Conservation (phyloP, 2,888 invertebrate species). For the Cyaniris semiargus region DNA sequence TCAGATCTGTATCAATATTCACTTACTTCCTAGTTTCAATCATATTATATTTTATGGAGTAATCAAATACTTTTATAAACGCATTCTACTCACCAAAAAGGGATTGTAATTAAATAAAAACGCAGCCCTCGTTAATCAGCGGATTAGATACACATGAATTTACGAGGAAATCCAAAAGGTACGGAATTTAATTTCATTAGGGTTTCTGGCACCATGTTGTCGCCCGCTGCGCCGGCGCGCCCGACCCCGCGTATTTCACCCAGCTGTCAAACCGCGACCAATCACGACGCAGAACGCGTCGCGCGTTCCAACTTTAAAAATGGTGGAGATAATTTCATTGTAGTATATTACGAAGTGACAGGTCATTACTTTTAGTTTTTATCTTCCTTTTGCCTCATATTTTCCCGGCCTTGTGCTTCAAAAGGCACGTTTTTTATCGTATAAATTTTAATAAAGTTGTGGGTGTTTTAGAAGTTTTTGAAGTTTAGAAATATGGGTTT, state of each 20-base stretch:
- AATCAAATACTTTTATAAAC: conserved; percentile 60
- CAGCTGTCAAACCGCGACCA: conserved; percentile 75
- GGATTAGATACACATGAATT: conserved; percentile 75
- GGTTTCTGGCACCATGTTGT: conserved; percentile 75
- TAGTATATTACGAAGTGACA: conserved; percentile 80
- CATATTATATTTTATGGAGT: neutral
- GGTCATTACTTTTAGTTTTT: conserved; percentile 77
- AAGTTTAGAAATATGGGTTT: conserved; percentile 10
- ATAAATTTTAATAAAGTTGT: conserved; percentile 23
- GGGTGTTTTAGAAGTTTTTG: conserved; percentile 10
- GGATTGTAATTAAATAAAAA: conserved; percentile 50
- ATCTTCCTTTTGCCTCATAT: conserved; percentile 68
- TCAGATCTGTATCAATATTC: too few species aligned
- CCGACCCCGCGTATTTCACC: conserved; percentile 67
- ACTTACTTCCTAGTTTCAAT: neutral
- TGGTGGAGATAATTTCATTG: conserved; percentile 80
- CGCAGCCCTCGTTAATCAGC: conserved; percentile 74
- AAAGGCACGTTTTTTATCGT: conserved; percentile 12
- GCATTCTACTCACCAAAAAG: neutral
- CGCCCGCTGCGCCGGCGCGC: conserved; percentile 72
- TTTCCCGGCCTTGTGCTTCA: conserved; percentile 48
- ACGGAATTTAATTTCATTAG: conserved; percentile 81
- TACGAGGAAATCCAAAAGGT: conserved; percentile 77
- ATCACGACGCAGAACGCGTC: conserved; percentile 55
- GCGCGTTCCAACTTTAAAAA: conserved; percentile 72